Evolutionary conservation across 2,797 vertebrate genomes (phyloP).

Genomic region (Sarcophilus harrisii): DNA sequence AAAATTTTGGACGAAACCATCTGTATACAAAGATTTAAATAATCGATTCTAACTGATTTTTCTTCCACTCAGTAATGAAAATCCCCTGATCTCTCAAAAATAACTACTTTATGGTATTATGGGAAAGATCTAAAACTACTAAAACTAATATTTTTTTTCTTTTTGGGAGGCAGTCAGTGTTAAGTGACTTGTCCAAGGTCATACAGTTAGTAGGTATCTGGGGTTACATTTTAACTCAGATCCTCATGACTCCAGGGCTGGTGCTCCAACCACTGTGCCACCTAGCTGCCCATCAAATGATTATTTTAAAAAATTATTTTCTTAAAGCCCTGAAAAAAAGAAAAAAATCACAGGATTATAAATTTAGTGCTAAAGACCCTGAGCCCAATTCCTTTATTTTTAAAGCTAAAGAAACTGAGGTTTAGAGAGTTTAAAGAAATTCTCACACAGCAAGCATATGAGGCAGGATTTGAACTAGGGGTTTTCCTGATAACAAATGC

Average conservation of each 20-base stretch:
- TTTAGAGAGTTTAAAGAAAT: background rate
- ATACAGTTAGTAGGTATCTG: background rate
- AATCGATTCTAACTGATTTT: background rate
- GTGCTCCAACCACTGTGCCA: background rate
- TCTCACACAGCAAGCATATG: background rate
- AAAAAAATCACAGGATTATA: background rate
- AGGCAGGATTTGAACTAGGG: background rate
- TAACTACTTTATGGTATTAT: background rate
- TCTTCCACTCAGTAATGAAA: background rate
- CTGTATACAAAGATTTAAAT: background rate
- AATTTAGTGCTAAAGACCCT: background rate
- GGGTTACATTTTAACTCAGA: background rate
- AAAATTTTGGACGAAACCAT: background rate
- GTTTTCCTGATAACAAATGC: background rate
- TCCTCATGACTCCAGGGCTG: background rate
- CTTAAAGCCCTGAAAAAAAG: background rate
- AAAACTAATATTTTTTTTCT: background rate
- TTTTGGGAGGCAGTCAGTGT: background rate
- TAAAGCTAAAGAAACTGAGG: too few relatives aligned
- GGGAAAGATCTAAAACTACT: background rate
- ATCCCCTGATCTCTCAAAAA: background rate
- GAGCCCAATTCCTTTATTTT: background rate
- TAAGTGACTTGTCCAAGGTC: background rate
- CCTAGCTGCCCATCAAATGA: background rate
- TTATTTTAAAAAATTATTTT: background rate